These are phyloP conservation scores for Collichthys lucidus DNA, from an alignment of 2,113 vertebrate genomes.

Conservation along the genomic window DNA sequence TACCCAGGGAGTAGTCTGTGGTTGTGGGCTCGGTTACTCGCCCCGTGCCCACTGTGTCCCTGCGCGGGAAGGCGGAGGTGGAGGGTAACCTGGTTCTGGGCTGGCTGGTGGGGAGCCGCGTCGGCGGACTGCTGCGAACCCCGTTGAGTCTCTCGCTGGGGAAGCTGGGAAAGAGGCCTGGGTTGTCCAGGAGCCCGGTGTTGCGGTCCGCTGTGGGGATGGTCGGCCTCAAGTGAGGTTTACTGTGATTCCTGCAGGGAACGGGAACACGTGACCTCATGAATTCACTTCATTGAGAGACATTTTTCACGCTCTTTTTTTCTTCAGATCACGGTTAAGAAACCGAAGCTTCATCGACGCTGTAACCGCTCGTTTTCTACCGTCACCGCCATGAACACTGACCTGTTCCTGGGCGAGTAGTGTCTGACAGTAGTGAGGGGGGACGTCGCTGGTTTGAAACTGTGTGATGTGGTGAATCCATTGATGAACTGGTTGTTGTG, in stretches of 20 bases:
- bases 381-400: neutral
- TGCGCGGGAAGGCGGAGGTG: slow-evolving; percentile 70
- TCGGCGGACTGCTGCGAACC: slow-evolving; percentile 86
- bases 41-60: slow-evolving; percentile 91
- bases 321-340: neutral
- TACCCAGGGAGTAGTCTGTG: slow-evolving; percentile 89
- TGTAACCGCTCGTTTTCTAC: neutral
- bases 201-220: slow-evolving; percentile 90
- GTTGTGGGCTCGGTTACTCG: slow-evolving; percentile 87
- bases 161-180: slow-evolving; percentile 91
- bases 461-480: slow-evolving; percentile 92
- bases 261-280: neutral
- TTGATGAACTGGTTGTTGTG: slow-evolving; percentile 97
- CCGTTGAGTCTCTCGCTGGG: slow-evolving; percentile 94
- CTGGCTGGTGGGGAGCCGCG: slow-evolving; percentile 87
- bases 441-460: slow-evolving; percentile 94
- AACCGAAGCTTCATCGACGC: neutral
- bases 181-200: slow-evolving; percentile 93
- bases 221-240: slow-evolving; percentile 92
- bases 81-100: slow-evolving; percentile 83
- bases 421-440: slow-evolving; percentile 91
- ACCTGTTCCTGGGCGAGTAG: slow-evolving; percentile 94
- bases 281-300: neutral
- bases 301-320: neutral
- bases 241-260: slow-evolving; percentile 91